Conservation (phyloP, 2,113 vertebrate species). For the Melanostigma gelatinosum region DNA sequence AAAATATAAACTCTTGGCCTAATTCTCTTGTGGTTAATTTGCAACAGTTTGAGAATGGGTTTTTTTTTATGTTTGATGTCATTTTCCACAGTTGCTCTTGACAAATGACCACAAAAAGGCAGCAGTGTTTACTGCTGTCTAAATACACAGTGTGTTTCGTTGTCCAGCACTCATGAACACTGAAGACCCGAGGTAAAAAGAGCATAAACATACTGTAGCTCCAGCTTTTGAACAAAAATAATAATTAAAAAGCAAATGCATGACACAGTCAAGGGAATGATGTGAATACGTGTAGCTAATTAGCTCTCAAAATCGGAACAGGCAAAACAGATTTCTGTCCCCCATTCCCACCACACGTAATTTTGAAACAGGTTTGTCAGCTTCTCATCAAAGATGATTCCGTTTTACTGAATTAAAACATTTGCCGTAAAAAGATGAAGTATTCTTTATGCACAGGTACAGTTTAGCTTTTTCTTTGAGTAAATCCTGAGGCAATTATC, state of each 20-base stretch:
- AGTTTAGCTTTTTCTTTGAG: slow-evolving; percentile 11
- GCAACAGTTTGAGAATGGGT: slow-evolving; percentile 45
- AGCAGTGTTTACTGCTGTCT: slow-evolving; percentile 46
- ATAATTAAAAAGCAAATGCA: slow-evolving; percentile 56
- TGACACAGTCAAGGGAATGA: slow-evolving; percentile 45
- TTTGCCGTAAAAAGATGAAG: not conserved
- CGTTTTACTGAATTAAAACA: not conserved
- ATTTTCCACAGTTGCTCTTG: slow-evolving; percentile 46
- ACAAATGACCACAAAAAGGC: slow-evolving; percentile 62
- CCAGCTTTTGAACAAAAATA: slow-evolving; percentile 67
- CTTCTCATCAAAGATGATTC: slow-evolving; percentile 11
- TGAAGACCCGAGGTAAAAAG: slow-evolving; percentile 31
- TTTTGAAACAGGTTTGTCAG: slow-evolving; percentile 24
- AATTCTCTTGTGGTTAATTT: slow-evolving; percentile 70
- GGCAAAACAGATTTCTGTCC: slow-evolving; percentile 48
- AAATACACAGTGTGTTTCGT: slow-evolving; percentile 45
- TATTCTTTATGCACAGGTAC: not conserved
- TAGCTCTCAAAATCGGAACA: slow-evolving; percentile 54
- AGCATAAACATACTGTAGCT: slow-evolving; percentile 41
- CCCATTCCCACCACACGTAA: not conserved
- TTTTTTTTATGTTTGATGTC: slow-evolving; percentile 49
- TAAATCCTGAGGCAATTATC: slow-evolving; percentile 36
- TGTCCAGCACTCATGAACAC: slow-evolving; percentile 29
- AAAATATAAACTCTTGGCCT: slow-evolving; percentile 32
- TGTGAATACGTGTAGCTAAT: slow-evolving; percentile 60